These are phyloP conservation scores for Athalia cordata DNA, from an alignment of 2,888 invertebrate genomes.

Conservation along the genomic window DNA sequence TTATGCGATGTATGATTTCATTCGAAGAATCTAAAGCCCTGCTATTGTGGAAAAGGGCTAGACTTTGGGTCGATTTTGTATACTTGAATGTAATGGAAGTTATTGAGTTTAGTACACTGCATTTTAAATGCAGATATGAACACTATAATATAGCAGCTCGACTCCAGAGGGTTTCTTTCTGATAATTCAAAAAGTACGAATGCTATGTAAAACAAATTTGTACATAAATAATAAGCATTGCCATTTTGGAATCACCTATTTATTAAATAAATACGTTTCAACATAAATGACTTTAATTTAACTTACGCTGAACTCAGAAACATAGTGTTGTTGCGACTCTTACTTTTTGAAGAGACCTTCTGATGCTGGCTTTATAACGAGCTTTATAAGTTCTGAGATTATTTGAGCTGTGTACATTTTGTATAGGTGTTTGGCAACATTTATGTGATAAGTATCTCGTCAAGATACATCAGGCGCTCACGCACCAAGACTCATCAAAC, in stretches of 20 bases:
- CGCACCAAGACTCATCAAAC: slow-evolving; percentile 51
- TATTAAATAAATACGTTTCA: not conserved
- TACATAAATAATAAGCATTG: not conserved
- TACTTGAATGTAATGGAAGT: not conserved
- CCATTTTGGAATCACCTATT: not conserved
- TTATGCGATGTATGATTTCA: too few relatives aligned
- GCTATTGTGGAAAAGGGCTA: not conserved
- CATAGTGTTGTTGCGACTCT: not conserved
- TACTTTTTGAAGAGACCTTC: slow-evolving; percentile 29
- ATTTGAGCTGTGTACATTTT: slow-evolving; percentile 20
- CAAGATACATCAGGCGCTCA: slow-evolving; percentile 62
- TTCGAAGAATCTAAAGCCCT: not conserved
- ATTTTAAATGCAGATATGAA: slow-evolving; percentile 20
- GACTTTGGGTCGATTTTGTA: slow-evolving; percentile 17
- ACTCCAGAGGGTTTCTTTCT: slow-evolving; percentile 10
- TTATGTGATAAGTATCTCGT: slow-evolving; percentile 66
- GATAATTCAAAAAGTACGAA: slow-evolving; percentile 5
- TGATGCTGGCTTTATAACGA: not conserved
- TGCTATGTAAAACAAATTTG: slow-evolving; percentile 7
- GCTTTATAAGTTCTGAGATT: not conserved
- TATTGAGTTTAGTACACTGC: slow-evolving; percentile 5
- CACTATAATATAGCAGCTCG: not conserved
- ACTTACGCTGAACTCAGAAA: not conserved
- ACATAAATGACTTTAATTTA: not conserved
- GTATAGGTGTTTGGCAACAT: slow-evolving; percentile 55